Conservation (phyloP, 2,888 invertebrate genomes). For the Belgica antarctica region DNA sequence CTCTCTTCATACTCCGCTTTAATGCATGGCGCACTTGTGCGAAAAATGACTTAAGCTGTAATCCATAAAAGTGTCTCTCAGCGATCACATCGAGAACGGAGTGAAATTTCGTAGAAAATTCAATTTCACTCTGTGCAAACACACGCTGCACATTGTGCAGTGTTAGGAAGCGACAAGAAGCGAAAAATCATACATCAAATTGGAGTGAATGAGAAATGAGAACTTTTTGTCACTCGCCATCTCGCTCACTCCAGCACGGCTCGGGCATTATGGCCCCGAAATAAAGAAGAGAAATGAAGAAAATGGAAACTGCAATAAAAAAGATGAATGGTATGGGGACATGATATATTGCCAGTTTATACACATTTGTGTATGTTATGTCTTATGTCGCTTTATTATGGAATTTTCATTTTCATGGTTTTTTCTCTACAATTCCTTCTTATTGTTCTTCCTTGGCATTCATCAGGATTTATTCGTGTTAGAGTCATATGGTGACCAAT, state of each 20-base stretch:
- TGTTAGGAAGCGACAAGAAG: neutral
- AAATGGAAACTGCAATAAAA: slow-evolving; percentile 43
- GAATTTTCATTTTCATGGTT: neutral
- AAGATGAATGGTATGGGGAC: slow-evolving; percentile 43
- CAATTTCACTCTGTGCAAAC: neutral
- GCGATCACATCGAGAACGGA: neutral
- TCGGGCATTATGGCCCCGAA: slow-evolving; percentile 35
- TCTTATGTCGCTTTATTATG: slow-evolving; percentile 13
- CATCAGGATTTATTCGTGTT: neutral
- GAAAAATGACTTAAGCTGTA: slow-evolving; percentile 7
- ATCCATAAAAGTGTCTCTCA: neutral
- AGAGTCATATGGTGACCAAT: slow-evolving; percentile 9
- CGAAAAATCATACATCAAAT: slow-evolving; percentile 31
- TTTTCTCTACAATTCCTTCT: neutral
- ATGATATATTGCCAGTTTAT: slow-evolving; percentile 20
- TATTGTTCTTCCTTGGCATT: neutral
- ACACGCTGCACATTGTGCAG: neutral
- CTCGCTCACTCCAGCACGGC: slow-evolving; percentile 16
- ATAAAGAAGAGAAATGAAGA: slow-evolving; percentile 40
- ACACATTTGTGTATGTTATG: neutral
- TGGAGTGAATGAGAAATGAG: neutral
- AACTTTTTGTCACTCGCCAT: slow-evolving; percentile 22
- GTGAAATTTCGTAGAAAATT: neutral
- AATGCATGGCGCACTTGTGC: neutral
- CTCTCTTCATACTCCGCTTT: neutral